These are phyloP conservation scores for Crotalus horridus DNA, from an alignment of 2,113 vertebrate genomes.

Conservation along the genomic window DNA sequence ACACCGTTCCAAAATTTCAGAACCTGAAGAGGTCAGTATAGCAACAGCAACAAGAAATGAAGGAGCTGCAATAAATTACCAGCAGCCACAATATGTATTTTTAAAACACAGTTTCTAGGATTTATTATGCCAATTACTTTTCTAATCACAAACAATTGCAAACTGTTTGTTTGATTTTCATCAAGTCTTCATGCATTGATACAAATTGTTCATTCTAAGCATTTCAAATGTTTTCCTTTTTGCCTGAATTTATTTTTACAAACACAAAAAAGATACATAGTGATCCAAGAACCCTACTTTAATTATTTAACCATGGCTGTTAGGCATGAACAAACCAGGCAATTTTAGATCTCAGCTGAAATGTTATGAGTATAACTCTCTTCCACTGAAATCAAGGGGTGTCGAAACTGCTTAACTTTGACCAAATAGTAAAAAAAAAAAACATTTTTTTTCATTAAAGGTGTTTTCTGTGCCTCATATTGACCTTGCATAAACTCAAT, in stretches of 20 bases:
- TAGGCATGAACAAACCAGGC: neutral
- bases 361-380: neutral
- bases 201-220: constrained; percentile 20
- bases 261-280: neutral
- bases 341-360: neutral
- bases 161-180: neutral
- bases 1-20: constrained; percentile 64
- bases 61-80: constrained; percentile 31
- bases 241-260: constrained; percentile 5
- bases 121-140: neutral
- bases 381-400: constrained; percentile 2
- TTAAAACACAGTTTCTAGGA: constrained; percentile 16
- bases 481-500: neutral
- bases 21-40: constrained; percentile 89
- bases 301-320: neutral
- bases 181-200: neutral
- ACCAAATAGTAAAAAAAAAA: neutral
- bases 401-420: neutral
- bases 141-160: neutral
- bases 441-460: neutral
- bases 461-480: neutral
- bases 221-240: constrained; percentile 18
- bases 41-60: constrained; percentile 71
- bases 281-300: neutral
- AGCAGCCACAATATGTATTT: constrained; percentile 35